These are phyloP conservation scores for Pyrgilauda ruficollis DNA, from an alignment of 2,113 vertebrate genomes.

Conservation along the genomic window DNA sequence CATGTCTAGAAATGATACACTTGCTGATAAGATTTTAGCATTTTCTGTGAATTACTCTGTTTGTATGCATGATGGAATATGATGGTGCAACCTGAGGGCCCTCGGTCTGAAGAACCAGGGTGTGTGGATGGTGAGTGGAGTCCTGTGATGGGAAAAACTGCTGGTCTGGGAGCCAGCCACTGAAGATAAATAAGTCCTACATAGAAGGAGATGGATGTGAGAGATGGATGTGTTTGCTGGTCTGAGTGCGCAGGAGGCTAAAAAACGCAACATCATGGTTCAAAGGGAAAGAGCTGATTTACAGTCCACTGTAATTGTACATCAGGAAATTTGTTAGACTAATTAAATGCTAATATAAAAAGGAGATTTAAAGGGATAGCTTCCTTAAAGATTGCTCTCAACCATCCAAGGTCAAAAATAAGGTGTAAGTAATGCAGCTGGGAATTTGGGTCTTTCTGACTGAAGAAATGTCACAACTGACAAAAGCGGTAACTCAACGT, in stretches of 20 bases:
- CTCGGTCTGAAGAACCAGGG: rapidly evolving
- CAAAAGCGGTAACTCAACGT: constrained; percentile 45
- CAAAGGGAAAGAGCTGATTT: constrained; percentile 48
- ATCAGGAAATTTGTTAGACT: constrained; percentile 55
- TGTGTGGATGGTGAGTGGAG: not conserved
- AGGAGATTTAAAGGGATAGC: constrained; percentile 46
- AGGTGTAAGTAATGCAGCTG: constrained; percentile 52
- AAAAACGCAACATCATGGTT: not conserved
- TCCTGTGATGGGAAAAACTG: not conserved
- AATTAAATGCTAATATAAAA: constrained; percentile 68
- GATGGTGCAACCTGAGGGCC: not conserved
- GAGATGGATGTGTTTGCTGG: not conserved
- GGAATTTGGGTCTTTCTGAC: constrained; percentile 12
- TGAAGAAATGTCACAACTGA: constrained; percentile 60
- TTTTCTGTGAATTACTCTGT: not conserved
- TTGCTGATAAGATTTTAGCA: not conserved
- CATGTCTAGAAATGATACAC: rapidly evolving
- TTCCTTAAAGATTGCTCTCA: constrained; percentile 61
- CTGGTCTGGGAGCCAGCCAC: not conserved
- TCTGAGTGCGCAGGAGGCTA: not conserved
- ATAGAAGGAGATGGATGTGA: not conserved
- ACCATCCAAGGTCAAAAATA: constrained; percentile 62
- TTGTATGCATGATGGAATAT: not conserved
- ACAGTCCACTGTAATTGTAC: constrained; percentile 40
- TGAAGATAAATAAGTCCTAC: not conserved